Evolutionary conservation across 2,888 invertebrate genomes (phyloP), one percentile per base, ranked within the genome.

Genomic region (Halocaridina rubra): DNA sequence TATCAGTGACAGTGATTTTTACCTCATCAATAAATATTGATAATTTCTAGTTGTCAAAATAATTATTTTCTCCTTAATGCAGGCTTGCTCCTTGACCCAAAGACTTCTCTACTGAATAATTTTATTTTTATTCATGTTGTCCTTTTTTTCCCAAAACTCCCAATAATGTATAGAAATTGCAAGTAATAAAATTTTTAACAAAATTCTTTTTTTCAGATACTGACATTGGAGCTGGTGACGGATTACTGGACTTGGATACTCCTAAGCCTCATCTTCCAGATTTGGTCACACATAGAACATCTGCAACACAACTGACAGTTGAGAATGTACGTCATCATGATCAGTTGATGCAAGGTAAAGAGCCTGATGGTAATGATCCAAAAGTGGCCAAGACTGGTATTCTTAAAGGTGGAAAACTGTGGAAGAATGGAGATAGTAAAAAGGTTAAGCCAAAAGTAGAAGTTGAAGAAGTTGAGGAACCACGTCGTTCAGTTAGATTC

Each of bases 361-460:
- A 85, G 30, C 46, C 64, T 5, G 72, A 80, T 10, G 30, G 77
- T 69, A 30, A 77, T 19, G 82, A 84, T 59, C 71, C 82, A 10
- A 76, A 82, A 59, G 85, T 86, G 57, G 80, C 87, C 76, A 89
- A 90, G 67, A 94, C 94, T 71, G 95, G 96, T 32, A 96, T 95
- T 85, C 91, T 95, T 3, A 95, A 95, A 90, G 95, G 95, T 16
- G 95, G 95, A 8, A 93, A 94, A 86, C 92, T 95, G 16, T 95
- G 95, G 95, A 94, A 94, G 89, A 93, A 93, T 84, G 89, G 92
- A 57, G 92, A 92, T 86, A 30, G 72, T 57, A 80, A 71, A 53
- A 81, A 75, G 46, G 61, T 39, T 24, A 80, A 59, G 39, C 72
- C 74, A 22, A 81, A 76, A 57, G 82, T 87, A 46, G 81, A 82